Conservation (phyloP, 2,888 invertebrate species). For the Apotomis betuletana region DNA sequence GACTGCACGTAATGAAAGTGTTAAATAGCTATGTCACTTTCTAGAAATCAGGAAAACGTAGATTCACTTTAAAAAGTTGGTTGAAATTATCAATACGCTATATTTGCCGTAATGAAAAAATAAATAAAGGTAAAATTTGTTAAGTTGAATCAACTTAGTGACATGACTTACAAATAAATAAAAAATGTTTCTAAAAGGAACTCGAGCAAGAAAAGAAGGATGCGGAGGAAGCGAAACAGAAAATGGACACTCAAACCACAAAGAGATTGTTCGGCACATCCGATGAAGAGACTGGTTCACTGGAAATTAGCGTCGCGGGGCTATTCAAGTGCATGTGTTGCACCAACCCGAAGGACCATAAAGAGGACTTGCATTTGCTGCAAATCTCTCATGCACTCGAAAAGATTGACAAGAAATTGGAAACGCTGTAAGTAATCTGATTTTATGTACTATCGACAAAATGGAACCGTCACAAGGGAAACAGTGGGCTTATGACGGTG, state of each 20-base stretch:
- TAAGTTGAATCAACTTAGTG: background rate
- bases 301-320: constrained; percentile 93
- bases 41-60: too few species aligned
- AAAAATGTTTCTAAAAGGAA: constrained; percentile 80
- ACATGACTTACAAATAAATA: background rate
- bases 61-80: too few species aligned
- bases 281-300: constrained; percentile 90
- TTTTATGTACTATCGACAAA: background rate
- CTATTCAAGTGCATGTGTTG: constrained; percentile 94
- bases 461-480: too few species aligned
- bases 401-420: constrained; percentile 89
- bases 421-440: constrained; percentile 71
- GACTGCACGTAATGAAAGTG: too few species aligned
- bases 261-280: constrained; percentile 88
- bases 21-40: too few species aligned
- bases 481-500: too few species aligned
- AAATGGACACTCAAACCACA: constrained; percentile 91
- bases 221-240: constrained; percentile 90
- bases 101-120: too few species aligned
- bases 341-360: constrained; percentile 93
- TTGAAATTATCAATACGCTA: too few species aligned
- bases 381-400: constrained; percentile 92
- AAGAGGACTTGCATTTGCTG: constrained; percentile 92
- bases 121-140: too few species aligned
- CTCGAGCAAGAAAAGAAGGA: constrained; percentile 92